These are phyloP conservation scores for Malurus leucopterus DNA, from an alignment of 2,797 vertebrate species.

Conservation along the genomic window DNA sequence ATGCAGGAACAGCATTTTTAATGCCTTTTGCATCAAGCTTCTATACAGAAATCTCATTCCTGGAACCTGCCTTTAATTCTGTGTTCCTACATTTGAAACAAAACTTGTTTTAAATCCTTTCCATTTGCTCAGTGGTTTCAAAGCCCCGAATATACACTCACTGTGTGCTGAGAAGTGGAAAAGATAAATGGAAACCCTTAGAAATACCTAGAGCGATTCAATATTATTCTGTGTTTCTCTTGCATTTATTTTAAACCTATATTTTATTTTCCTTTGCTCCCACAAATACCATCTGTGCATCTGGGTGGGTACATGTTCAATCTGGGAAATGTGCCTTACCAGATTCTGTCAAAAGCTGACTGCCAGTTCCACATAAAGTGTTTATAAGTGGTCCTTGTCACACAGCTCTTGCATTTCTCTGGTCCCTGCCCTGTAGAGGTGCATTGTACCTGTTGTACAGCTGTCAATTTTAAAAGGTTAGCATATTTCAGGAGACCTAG, in stretches of 20 bases:
- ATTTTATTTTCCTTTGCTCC: constrained; percentile 54
- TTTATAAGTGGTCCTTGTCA: neutral
- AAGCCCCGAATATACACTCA: neutral
- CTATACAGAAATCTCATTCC: neutral
- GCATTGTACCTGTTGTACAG: neutral
- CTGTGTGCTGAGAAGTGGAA: neutral
- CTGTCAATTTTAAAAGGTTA: neutral
- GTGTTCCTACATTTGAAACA: neutral
- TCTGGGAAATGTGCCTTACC: constrained; percentile 34
- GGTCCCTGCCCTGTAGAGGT: neutral
- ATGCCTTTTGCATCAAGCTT: neutral
- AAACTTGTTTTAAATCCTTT: constrained; percentile 20
- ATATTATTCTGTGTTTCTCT: constrained; percentile 50
- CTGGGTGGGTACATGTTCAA: neutral
- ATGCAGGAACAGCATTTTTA: neutral
- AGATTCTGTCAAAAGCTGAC: neutral
- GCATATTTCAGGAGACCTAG: neutral
- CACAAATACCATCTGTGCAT: constrained; percentile 46
- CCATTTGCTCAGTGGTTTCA: neutral
- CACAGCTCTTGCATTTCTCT: neutral
- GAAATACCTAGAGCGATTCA: constrained; percentile 47
- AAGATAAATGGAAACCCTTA: constrained; percentile 3
- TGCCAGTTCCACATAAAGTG: neutral
- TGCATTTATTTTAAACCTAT: constrained; percentile 48
- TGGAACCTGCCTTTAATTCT: neutral